phyloP scores from a whole-genome alignment of 2,797 vertebrate genomes.

The Myotis pilosus region DNA sequence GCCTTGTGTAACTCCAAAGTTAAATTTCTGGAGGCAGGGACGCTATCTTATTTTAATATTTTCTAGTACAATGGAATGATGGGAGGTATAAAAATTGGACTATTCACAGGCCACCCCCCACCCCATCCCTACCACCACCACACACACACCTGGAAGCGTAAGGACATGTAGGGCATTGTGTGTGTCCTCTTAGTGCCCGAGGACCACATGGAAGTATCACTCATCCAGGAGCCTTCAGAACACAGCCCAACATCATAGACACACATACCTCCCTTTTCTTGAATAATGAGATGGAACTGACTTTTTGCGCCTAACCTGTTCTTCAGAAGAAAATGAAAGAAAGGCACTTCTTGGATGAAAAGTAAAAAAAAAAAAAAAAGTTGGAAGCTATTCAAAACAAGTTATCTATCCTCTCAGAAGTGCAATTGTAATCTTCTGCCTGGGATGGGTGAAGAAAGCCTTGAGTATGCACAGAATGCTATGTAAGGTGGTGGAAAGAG shows the following conservation, averaged over 20 bases:
- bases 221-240: background rate
- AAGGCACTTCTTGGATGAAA: conserved; percentile 34
- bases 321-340: conserved; percentile 57
- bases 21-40: conserved; percentile 1
- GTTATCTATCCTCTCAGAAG: background rate
- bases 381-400: conserved; percentile 16
- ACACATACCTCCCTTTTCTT: background rate
- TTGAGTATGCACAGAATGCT: background rate
- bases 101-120: background rate
- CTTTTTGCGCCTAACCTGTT: background rate
- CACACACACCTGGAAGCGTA: background rate
- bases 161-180: rapidly evolving
- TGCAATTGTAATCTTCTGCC: too few relatives aligned
- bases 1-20: background rate
- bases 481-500: background rate
- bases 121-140: background rate
- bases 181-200: background rate
- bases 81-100: background rate
- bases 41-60: background rate
- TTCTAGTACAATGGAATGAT: background rate
- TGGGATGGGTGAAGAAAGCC: background rate
- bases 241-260: background rate
- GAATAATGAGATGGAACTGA: background rate
- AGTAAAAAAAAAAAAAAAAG: background rate
- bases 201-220: background rate